A percentile compares a stretch with the other conserved stretches of the same genome.
phyloP scores from a whole-genome alignment of 2,888 invertebrate genomes.

The Trichopria drosophilae region DNA sequence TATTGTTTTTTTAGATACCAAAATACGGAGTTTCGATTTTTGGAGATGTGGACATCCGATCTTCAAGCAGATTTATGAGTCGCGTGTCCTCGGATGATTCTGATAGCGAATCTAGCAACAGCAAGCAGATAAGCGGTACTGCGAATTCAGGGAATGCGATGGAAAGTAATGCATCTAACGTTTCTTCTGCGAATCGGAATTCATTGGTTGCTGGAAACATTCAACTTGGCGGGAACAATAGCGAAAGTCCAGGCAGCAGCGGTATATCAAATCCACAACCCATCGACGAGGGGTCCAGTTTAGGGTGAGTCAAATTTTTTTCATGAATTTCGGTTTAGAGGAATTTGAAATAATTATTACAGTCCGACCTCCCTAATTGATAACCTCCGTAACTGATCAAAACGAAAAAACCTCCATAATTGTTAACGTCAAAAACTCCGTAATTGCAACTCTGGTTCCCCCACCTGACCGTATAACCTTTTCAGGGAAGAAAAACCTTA shows the following conservation, averaged over 20 bases:
- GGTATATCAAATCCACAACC: conserved; percentile 46
- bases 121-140: conserved; percentile 22
- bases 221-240: conserved; percentile 9
- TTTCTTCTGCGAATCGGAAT: not conserved
- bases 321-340: conserved; percentile 4
- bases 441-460: too few relatives aligned
- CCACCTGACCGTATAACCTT: too few relatives aligned
- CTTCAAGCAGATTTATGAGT: conserved; percentile 40
- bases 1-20: conserved; percentile 61
- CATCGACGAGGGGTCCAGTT: conserved; percentile 39
- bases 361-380: too few relatives aligned
- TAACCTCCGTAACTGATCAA: too few relatives aligned
- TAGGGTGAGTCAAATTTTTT: conserved; percentile 40
- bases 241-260: conserved; percentile 37
- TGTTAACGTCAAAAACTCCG: too few relatives aligned
- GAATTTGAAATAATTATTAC: too few relatives aligned
- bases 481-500: too few relatives aligned
- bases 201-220: conserved; percentile 19
- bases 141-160: not conserved
- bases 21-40: conserved; percentile 66
- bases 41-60: conserved; percentile 53
- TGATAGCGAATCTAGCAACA: conserved; percentile 36
- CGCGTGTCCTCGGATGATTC: conserved; percentile 43
- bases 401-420: too few relatives aligned
- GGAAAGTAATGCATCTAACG: not conserved